A percentile compares a stretch with the other conserved stretches of the same genome.
Evolutionary conservation across 2,888 invertebrate species (phyloP).

Genomic region (Acanthosepion pharaonis): DNA sequence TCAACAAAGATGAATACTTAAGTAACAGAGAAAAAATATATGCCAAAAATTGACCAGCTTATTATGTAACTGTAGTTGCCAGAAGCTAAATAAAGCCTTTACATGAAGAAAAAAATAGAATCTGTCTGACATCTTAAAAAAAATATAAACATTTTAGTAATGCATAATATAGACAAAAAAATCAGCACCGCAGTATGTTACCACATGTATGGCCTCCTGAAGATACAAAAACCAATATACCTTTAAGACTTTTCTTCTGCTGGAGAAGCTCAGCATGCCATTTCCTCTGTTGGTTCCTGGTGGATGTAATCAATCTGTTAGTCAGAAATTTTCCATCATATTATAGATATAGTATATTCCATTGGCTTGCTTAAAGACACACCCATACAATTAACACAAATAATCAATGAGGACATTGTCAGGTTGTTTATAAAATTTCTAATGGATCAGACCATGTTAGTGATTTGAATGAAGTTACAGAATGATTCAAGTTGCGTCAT

Average conservation of each 20-base stretch:
- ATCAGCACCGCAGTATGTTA: background rate
- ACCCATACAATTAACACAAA: background rate
- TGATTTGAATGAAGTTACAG: background rate
- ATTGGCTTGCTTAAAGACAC: background rate
- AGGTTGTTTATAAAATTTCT: background rate
- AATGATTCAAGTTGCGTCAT: background rate
- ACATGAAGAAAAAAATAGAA: background rate
- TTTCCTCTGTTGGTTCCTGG: background rate
- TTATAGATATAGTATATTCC: background rate
- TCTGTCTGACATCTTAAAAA: background rate
- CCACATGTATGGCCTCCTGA: background rate
- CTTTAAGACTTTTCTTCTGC: background rate
- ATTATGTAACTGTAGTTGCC: background rate
- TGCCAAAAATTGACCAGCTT: background rate
- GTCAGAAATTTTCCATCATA: background rate
- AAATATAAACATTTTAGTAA: background rate
- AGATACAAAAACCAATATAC: background rate
- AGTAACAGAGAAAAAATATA: background rate
- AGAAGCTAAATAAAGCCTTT: background rate
- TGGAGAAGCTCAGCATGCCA: background rate
- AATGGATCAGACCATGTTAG: background rate
- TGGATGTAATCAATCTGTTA: slow-evolving; percentile 12
- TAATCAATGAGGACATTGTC: background rate
- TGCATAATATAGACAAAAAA: background rate
- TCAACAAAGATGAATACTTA: no score